Conservation (phyloP, 2,797 vertebrate species). For the Schizopygopsis pylzovi region DNA sequence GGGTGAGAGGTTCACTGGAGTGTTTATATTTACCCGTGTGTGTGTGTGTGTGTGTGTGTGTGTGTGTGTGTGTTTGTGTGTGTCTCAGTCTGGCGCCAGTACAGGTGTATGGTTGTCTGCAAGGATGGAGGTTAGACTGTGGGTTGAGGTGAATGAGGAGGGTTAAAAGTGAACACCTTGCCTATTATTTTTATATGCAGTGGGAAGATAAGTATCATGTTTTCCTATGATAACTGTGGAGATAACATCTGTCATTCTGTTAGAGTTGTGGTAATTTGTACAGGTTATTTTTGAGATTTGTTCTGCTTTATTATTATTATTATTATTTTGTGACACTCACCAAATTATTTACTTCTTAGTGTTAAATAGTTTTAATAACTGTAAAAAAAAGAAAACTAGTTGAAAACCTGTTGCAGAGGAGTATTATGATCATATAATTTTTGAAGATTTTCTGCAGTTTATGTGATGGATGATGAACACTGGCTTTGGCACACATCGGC, state of each 20-base stretch:
- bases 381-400: not conserved
- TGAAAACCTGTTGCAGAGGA: not conserved
- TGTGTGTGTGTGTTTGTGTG: not conserved
- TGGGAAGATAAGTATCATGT: conserved; percentile 46
- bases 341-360: not conserved
- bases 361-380: not conserved
- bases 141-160: conserved; percentile 37
- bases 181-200: conserved; percentile 52
- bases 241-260: conserved; percentile 39
- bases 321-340: not conserved
- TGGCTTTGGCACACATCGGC: not conserved
- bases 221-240: conserved; percentile 43
- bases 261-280: conserved; percentile 12
- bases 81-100: conserved; percentile 12
- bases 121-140: conserved; percentile 37
- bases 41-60: not conserved
- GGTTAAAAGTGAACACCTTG: conserved; percentile 50
- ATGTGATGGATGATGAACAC: not conserved
- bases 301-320: not conserved
- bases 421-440: not conserved
- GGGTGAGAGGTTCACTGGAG: not conserved
- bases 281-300: conserved; percentile 35
- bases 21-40: conserved; percentile 7
- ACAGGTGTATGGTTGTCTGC: conserved; percentile 23
- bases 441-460: not conserved